These are phyloP conservation scores for Yponomeuta malinellus DNA, from an alignment of 2,888 invertebrate species.

Conservation along the genomic window DNA sequence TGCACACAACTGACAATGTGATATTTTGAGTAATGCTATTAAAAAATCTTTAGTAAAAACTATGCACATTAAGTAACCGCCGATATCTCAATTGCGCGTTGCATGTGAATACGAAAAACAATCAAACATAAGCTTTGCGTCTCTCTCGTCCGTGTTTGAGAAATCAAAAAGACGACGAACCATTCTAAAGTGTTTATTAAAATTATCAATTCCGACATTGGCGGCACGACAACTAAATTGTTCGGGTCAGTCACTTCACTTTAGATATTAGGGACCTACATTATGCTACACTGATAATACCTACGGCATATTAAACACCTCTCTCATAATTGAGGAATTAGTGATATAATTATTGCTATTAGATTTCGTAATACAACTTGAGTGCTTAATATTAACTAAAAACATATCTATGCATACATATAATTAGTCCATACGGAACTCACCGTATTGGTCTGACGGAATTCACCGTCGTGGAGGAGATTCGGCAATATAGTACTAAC, in stretches of 20 bases:
- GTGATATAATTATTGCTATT: too few relatives aligned
- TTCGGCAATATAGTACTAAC: too few relatives aligned
- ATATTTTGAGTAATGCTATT: slow-evolving; percentile 59
- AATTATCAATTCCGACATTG: background rate
- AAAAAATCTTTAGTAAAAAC: slow-evolving; percentile 1
- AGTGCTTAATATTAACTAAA: background rate
- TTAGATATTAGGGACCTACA: background rate
- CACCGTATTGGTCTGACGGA: too few relatives aligned
- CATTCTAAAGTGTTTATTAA: background rate
- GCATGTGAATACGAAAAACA: background rate
- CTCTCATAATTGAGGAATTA: too few relatives aligned
- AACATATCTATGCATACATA: background rate
- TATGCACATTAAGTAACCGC: background rate
- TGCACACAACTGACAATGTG: slow-evolving; percentile 47
- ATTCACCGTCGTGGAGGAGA: too few relatives aligned
- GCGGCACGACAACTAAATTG: background rate
- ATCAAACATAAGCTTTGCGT: background rate
- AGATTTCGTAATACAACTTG: background rate
- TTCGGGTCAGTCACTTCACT: background rate
- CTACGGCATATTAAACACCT: background rate
- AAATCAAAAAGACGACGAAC: background rate
- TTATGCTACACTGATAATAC: background rate
- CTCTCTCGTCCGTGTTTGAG: background rate
- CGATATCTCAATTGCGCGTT: background rate
- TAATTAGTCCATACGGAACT: too few relatives aligned